These are phyloP conservation scores for Lichenostomus cassidix DNA, from an alignment of 2,113 vertebrate species.

Conservation along the genomic window DNA sequence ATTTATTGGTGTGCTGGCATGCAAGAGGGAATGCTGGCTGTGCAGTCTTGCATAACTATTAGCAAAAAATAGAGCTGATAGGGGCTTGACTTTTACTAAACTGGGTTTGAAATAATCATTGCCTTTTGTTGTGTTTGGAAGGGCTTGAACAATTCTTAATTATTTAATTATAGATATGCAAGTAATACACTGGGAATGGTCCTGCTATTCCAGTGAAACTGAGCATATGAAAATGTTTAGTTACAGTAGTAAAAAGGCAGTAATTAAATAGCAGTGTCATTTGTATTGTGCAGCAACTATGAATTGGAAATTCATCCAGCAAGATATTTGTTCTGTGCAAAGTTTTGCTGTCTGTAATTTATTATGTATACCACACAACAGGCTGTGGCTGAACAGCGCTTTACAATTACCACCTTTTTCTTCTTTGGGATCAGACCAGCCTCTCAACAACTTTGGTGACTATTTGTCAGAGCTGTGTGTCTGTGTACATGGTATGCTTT, in stretches of 20 bases:
- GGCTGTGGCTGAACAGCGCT: conserved; percentile 13
- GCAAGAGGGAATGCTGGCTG: conserved; percentile 82
- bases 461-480: conserved; percentile 45
- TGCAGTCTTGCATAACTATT: conserved; percentile 83
- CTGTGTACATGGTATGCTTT: conserved; percentile 45
- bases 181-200: conserved; percentile 79
- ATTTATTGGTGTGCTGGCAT: conserved; percentile 90
- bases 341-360: conserved; percentile 57
- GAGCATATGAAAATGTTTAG: conserved; percentile 80
- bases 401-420: conserved; percentile 19
- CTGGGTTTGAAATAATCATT: conserved; percentile 76
- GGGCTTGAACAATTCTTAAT: conserved; percentile 81
- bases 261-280: conserved; percentile 77
- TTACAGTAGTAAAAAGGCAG: conserved; percentile 76
- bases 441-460: conserved; percentile 58
- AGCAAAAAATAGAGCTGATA: conserved; percentile 78
- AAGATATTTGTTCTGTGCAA: conserved; percentile 34
- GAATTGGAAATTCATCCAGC: conserved; percentile 50
- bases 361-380: conserved; percentile 4
- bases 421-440: conserved; percentile 11
- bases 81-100: conserved; percentile 80
- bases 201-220: conserved; percentile 77
- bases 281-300: conserved; percentile 60
- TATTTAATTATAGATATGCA: conserved; percentile 82
- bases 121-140: conserved; percentile 82